These are phyloP conservation scores for Tenthredo distinguenda DNA, from an alignment of 2,888 invertebrate species.

Conservation along the genomic window DNA sequence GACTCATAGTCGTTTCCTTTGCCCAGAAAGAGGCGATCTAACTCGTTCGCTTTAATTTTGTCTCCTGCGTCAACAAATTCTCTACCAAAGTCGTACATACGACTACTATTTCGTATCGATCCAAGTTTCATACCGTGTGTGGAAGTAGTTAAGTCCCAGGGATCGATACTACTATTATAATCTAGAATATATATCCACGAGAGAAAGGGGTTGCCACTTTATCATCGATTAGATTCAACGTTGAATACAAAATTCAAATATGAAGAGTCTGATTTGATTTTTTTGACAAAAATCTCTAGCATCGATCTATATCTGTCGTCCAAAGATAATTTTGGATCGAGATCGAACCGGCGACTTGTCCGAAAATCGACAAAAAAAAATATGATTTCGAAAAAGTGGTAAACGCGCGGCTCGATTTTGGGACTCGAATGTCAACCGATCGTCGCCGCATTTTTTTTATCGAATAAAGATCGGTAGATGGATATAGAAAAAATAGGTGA, in stretches of 20 bases:
- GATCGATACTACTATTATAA: constrained; percentile 26
- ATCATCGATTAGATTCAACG: background rate
- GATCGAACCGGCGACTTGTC: background rate
- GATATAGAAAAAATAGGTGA: background rate
- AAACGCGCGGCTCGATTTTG: background rate
- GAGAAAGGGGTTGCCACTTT: background rate
- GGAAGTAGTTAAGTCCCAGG: constrained; percentile 24
- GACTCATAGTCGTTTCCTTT: background rate
- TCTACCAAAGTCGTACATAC: background rate
- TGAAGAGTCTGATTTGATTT: background rate
- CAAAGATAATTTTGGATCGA: background rate
- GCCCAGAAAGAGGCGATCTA: background rate
- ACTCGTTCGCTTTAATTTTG: background rate
- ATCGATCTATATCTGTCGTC: background rate
- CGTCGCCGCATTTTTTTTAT: background rate
- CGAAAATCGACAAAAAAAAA: background rate
- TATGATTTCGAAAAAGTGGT: background rate
- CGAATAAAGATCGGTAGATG: background rate
- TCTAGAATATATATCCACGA: background rate
- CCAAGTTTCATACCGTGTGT: constrained; percentile 43
- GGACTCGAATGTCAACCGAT: background rate
- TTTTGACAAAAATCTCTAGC: background rate
- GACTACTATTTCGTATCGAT: constrained; percentile 36
- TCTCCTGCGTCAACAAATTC: background rate
- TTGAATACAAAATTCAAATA: background rate